A percentile compares a stretch with the other conserved stretches of the same genome.
Evolutionary conservation across 2,888 invertebrate genomes (phyloP).

Genomic region (Beris chalybata): DNA sequence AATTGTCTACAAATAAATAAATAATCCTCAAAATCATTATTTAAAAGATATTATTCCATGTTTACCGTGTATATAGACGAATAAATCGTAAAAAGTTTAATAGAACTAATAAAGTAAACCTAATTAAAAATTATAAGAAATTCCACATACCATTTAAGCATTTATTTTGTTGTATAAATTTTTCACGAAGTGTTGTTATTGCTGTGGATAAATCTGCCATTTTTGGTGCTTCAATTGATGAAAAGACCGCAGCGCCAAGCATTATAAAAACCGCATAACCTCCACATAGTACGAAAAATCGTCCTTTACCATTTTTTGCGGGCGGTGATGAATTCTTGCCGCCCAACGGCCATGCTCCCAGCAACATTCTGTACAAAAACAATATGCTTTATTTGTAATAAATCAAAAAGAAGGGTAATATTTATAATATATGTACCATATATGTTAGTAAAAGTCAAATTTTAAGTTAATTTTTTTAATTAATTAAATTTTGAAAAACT

Average conservation of each 20-base stretch:
- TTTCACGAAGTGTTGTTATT: slow-evolving; percentile 60
- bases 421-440: too few species aligned
- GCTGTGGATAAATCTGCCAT: slow-evolving; percentile 63
- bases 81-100: too few species aligned
- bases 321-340: slow-evolving; percentile 46
- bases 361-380: slow-evolving; percentile 44
- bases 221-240: slow-evolving; percentile 74
- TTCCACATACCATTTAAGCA: slow-evolving; percentile 67
- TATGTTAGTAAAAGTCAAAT: too few species aligned
- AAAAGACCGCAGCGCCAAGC: slow-evolving; percentile 77
- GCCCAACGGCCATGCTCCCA: slow-evolving; percentile 49
- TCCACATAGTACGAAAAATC: slow-evolving; percentile 54
- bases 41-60: too few species aligned
- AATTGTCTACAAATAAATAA: too few species aligned
- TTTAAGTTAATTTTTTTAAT: too few species aligned
- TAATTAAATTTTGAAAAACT: too few species aligned
- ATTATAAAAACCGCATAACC: slow-evolving; percentile 64
- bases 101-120: too few species aligned
- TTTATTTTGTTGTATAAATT: slow-evolving; percentile 65
- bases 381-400: too few species aligned
- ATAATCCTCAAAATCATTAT: too few species aligned
- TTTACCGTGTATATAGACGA: too few species aligned
- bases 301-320: slow-evolving; percentile 52
- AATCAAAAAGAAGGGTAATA: too few species aligned
- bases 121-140: not conserved